Evolutionary conservation across 1,140 invertebrate genomes (phyloP).

Genomic region (Amyelois transitella): DNA sequence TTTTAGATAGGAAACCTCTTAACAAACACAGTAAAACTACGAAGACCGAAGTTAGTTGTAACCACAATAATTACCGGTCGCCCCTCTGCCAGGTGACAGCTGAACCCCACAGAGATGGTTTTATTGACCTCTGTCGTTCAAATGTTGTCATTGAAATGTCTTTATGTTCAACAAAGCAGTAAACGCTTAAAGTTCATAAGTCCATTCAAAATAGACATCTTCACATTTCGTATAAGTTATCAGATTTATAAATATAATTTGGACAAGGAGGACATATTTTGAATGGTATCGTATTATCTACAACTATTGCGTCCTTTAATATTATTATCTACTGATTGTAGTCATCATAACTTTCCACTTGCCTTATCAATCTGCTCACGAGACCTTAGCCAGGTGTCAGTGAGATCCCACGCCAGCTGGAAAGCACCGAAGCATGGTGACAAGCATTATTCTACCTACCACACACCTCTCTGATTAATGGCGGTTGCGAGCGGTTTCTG

Average conservation of each 20-base stretch:
- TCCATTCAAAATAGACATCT: too few relatives aligned
- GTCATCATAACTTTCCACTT: neutral
- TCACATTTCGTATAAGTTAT: too few relatives aligned
- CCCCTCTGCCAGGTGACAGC: slow-evolving; percentile 44
- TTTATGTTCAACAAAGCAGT: too few relatives aligned
- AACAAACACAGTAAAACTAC: neutral
- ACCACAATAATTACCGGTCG: neutral
- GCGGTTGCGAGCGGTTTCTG: neutral
- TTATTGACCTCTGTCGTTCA: slow-evolving; percentile 27
- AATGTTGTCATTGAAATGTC: slow-evolving; percentile 30
- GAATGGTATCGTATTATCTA: too few relatives aligned
- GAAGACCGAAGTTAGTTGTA: neutral
- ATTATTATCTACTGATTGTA: neutral
- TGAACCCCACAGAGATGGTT: slow-evolving; percentile 50
- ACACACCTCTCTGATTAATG: neutral
- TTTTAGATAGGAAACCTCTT: slow-evolving; percentile 1
- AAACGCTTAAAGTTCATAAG: neutral
- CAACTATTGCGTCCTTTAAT: too few relatives aligned
- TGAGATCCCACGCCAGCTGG: neutral
- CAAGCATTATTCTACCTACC: neutral
- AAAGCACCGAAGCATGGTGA: neutral
- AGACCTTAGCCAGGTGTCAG: neutral
- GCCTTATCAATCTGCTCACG: neutral
- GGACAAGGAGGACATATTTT: too few relatives aligned
- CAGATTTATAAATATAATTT: too few relatives aligned